Evolutionary conservation across 2,797 vertebrate species (phyloP).

Genomic region (Labeo calbasu): DNA sequence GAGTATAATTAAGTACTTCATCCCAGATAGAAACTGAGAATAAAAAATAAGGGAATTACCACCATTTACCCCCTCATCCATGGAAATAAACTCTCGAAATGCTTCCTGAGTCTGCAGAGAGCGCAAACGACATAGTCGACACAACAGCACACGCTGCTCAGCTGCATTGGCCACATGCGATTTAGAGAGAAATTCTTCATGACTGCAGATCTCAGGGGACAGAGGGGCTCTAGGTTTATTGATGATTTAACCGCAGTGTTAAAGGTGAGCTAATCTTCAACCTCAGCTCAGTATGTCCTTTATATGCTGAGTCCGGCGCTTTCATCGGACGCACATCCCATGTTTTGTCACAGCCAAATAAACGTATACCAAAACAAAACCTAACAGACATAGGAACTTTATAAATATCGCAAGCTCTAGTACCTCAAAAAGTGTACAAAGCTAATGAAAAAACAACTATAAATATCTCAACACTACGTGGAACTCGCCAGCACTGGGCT

Average conservation of each 20-base stretch:
- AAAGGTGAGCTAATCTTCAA: slow-evolving; percentile 48
- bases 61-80: not conserved
- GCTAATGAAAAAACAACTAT: slow-evolving; percentile 36
- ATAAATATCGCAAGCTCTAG: slow-evolving; percentile 8
- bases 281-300: slow-evolving; percentile 30
- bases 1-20: slow-evolving; percentile 3
- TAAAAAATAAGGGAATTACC: slow-evolving; percentile 1
- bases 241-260: slow-evolving; percentile 45
- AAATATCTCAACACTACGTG: slow-evolving; percentile 37
- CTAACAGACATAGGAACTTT: slow-evolving; percentile 9
- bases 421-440: slow-evolving; percentile 8
- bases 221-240: slow-evolving; percentile 40
- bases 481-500: slow-evolving; percentile 28
- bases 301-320: slow-evolving; percentile 2
- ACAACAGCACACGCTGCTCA: slow-evolving; percentile 21
- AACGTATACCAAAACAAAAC: not conserved
- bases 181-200: slow-evolving; percentile 37
- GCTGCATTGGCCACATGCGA: slow-evolving; percentile 34
- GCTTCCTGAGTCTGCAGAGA: slow-evolving; percentile 9
- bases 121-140: slow-evolving; percentile 21
- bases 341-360: slow-evolving; percentile 3
- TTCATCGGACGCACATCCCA: not conserved
- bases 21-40: not conserved
- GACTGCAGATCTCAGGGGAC: slow-evolving; percentile 47
- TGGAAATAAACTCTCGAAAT: not conserved